phyloP scores from a whole-genome alignment of 2,888 invertebrate genomes.

The Antheraea assamensis region DNA sequence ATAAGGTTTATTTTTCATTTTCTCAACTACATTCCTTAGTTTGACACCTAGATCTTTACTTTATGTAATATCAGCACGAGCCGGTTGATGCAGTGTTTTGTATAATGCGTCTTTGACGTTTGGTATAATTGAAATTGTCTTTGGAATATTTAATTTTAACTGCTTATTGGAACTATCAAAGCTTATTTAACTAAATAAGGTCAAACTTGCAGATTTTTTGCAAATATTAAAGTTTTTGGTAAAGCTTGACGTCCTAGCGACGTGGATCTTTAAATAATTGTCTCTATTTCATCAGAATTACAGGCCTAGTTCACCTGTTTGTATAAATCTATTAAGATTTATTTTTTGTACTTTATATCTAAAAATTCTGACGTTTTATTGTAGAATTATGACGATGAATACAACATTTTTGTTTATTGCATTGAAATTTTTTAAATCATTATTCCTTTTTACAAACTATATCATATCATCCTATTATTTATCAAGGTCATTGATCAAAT shows the following conservation, averaged over 20 bases:
- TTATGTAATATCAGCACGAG: conserved; percentile 67
- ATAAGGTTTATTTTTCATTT: conserved; percentile 42
- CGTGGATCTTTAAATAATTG: neutral
- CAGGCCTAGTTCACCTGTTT: no score
- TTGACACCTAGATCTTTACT: conserved; percentile 45
- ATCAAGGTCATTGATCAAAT: no score
- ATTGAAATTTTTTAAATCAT: no score
- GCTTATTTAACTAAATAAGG: neutral
- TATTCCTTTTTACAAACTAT: no score
- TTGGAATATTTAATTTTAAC: conserved; percentile 35
- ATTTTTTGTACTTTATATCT: no score
- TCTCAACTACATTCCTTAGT: conserved; percentile 27
- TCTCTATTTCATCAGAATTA: no score
- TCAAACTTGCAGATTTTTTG: neutral
- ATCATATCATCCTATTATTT: no score
- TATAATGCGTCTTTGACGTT: conserved; percentile 42
- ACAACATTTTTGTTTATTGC: no score
- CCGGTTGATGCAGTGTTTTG: conserved; percentile 49
- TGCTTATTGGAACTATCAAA: conserved; percentile 21
- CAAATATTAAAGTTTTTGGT: neutral
- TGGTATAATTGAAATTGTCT: conserved; percentile 45
- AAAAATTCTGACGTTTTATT: no score
- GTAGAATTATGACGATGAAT: no score
- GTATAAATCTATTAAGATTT: no score
- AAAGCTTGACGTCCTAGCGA: no score